Conservation (phyloP, 2,888 invertebrate genomes). For the Chrysolina americana region DNA sequence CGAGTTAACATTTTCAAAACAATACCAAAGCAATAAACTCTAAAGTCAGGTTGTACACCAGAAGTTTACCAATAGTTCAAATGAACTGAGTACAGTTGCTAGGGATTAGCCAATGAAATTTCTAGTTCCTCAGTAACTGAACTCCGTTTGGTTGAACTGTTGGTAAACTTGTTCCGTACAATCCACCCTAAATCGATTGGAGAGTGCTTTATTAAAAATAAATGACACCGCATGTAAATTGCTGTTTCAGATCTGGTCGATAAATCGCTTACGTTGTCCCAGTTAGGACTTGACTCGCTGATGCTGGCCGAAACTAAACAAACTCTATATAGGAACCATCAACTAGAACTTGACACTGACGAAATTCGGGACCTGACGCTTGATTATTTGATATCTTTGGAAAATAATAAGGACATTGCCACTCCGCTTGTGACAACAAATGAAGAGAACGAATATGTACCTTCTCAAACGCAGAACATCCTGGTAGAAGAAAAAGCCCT, state of each 20-base stretch:
- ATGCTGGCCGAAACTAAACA: slow-evolving; percentile 58
- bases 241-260: slow-evolving; percentile 46
- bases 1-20: too few relatives aligned
- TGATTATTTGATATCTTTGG: slow-evolving; percentile 37
- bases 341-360: slow-evolving; percentile 48
- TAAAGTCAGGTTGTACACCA: too few relatives aligned
- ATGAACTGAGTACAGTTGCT: too few relatives aligned
- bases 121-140: too few relatives aligned
- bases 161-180: too few relatives aligned
- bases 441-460: background rate
- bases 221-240: background rate
- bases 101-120: too few relatives aligned
- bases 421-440: background rate
- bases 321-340: slow-evolving; percentile 52
- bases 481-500: slow-evolving; percentile 43
- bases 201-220: too few relatives aligned
- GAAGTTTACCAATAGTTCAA: too few relatives aligned
- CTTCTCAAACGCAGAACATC: slow-evolving; percentile 2
- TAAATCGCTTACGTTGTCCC: slow-evolving; percentile 47
- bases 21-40: too few relatives aligned
- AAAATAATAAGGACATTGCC: background rate
- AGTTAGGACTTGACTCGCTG: slow-evolving; percentile 56
- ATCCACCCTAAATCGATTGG: too few relatives aligned
- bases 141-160: too few relatives aligned
- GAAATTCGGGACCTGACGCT: slow-evolving; percentile 52